phyloP scores from a whole-genome alignment of 1,140 invertebrate species.

The Platorchestia sp. region DNA sequence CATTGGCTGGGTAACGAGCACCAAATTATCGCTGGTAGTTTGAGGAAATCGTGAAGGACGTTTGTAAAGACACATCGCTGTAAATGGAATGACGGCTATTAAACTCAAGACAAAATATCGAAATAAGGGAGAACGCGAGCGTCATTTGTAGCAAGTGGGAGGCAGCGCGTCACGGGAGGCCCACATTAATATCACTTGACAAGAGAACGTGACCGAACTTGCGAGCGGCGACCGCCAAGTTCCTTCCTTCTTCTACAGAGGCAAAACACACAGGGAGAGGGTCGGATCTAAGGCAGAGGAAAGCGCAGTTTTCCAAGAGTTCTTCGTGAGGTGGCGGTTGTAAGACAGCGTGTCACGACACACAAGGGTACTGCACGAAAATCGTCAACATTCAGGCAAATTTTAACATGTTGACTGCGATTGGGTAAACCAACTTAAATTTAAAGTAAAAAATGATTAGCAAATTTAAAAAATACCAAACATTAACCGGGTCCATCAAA shows the following conservation, averaged over 20 bases:
- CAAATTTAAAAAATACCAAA: no score
- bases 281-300: not conserved
- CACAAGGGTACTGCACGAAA: no score
- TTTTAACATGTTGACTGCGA: no score
- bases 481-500: no score
- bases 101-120: not conserved
- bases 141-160: not conserved
- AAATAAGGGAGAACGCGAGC: not conserved
- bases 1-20: not conserved
- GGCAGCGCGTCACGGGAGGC: not conserved
- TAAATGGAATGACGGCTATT: not conserved
- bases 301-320: not conserved
- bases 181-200: conserved; percentile 40
- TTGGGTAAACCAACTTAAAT: no score
- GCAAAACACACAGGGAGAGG: not conserved
- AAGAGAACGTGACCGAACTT: conserved; percentile 17
- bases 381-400: no score
- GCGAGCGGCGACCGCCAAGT: not conserved
- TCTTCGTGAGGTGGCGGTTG: not conserved
- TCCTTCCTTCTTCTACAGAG: conserved; percentile 9
- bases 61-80: not conserved
- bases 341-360: not conserved
- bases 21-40: not conserved
- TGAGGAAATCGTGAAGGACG: not conserved
- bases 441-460: no score